Conservation (phyloP, 1,140 invertebrate species). For the Penaeus japonicus region DNA sequence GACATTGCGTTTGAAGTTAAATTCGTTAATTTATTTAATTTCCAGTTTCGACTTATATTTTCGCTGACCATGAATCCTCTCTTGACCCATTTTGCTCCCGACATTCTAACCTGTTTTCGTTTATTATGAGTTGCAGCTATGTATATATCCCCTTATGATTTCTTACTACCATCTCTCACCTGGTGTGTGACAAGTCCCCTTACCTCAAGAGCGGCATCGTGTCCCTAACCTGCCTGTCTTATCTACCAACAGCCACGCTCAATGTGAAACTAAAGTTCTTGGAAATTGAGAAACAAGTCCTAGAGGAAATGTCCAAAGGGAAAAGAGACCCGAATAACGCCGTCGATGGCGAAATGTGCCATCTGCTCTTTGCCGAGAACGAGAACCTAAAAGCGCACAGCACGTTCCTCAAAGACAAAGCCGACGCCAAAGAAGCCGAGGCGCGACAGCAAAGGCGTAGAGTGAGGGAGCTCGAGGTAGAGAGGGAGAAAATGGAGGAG, state of each 20-base stretch:
- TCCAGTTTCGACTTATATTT: background rate
- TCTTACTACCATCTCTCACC: too few species aligned
- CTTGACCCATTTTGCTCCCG: background rate
- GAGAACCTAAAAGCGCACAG: conserved; percentile 44
- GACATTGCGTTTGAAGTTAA: background rate
- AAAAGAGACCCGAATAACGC: conserved; percentile 59
- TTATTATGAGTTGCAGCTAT: too few species aligned
- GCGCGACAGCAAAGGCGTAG: conserved; percentile 68
- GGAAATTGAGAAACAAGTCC: conserved; percentile 50
- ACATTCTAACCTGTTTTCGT: too few species aligned
- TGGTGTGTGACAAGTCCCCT: too few species aligned
- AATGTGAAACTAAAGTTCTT: conserved; percentile 41
- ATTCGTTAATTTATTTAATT: background rate
- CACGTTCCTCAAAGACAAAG: conserved; percentile 43
- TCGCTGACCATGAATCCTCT: background rate
- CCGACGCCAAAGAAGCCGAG: conserved; percentile 64
- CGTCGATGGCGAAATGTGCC: conserved; percentile 47
- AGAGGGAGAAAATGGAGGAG: conserved; percentile 69
- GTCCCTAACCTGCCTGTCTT: background rate
- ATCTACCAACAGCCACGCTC: conserved; percentile 32
- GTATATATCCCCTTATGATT: too few species aligned
- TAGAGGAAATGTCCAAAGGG: conserved; percentile 46
- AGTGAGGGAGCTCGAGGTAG: conserved; percentile 66
- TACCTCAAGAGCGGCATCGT: too few species aligned
- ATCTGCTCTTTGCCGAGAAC: conserved; percentile 37